Evolutionary conservation across 1,140 invertebrate genomes (phyloP), one percentile per base, ranked within the genome.

Genomic region (Drosophila ogumai): DNA sequence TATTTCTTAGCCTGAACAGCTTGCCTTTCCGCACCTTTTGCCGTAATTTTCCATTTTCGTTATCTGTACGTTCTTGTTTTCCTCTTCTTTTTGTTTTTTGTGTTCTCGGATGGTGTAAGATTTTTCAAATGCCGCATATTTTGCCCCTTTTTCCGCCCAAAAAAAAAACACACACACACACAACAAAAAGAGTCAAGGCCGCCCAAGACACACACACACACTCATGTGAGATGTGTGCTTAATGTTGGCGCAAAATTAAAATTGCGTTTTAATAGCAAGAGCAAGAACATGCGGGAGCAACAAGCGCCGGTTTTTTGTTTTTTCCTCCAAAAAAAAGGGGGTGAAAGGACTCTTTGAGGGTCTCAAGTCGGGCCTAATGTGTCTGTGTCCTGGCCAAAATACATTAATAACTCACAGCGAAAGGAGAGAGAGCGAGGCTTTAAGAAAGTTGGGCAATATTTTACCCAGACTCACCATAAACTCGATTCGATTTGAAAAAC

Each of bases 211-310:
- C 41, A 46, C 40, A 10, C 38, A 25, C 47, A 25, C 15, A 19
- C 52, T n/a, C 25, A 10, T 31, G 52, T 46, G 28, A 47, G 52
- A 56, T 69, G 65, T 78, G 75, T 78, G 52, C 65, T 71, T 77
- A 77, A 78, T 78, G 65, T 64, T 73, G 76, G 66, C 58, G 60
- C 67, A 79, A 79, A 79, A 79, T 79, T 79, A 79, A 79, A 79
- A 79, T 79, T 79, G 67, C 76, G 75, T 79, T 79, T 79, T 79
- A 79, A 79, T 66, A 78, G 75, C 50, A 76, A 69, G 55, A 54
- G 46, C 31, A 54, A 38, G 22, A 55, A 34, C 41, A 22, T 13
- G 19, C 17, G 43, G 43, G 43, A 65, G 57, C 57, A 56, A 19
- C 46, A 54, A 61, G 64, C 58, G 25, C 19, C 17, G 25, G 41